phyloP scores from a whole-genome alignment of 1,140 invertebrate species.

The Scaptodrosophila lebanonensis region DNA sequence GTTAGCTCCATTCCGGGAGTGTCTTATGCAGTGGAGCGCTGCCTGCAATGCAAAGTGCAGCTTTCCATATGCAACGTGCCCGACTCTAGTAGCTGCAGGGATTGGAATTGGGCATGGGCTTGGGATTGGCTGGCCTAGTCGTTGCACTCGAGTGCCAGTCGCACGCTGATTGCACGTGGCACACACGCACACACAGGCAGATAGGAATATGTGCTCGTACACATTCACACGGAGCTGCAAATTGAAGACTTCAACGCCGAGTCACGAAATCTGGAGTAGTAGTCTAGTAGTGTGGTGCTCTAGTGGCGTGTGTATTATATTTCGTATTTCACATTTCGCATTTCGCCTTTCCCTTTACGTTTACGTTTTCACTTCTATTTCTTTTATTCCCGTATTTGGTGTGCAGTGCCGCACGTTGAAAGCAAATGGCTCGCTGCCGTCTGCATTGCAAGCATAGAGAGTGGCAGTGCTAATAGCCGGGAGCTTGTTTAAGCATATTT shows the following conservation, averaged over 20 bases:
- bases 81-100: no score
- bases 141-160: conserved; percentile 26
- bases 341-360: conserved; percentile 50
- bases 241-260: conserved; percentile 68
- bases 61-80: no score
- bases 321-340: conserved; percentile 43
- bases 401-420: no score
- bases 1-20: conserved; percentile 36
- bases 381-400: no score
- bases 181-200: conserved; percentile 24
- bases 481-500: conserved; percentile 54
- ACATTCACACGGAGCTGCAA: conserved; percentile 40
- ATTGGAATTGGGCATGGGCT: no score
- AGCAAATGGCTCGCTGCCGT: conserved; percentile 43
- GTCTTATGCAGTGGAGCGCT: neutral
- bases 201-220: conserved; percentile 3
- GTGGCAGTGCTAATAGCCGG: conserved; percentile 55
- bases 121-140: neutral
- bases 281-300: conserved; percentile 43
- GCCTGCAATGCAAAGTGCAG: neutral
- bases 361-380: conserved; percentile 40
- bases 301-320: neutral
- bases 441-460: conserved; percentile 24
- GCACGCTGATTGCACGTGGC: conserved; percentile 62
- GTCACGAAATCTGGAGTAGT: conserved; percentile 74